Conservation (phyloP, 2,797 vertebrate species). For the Crenuchus spilurus region DNA sequence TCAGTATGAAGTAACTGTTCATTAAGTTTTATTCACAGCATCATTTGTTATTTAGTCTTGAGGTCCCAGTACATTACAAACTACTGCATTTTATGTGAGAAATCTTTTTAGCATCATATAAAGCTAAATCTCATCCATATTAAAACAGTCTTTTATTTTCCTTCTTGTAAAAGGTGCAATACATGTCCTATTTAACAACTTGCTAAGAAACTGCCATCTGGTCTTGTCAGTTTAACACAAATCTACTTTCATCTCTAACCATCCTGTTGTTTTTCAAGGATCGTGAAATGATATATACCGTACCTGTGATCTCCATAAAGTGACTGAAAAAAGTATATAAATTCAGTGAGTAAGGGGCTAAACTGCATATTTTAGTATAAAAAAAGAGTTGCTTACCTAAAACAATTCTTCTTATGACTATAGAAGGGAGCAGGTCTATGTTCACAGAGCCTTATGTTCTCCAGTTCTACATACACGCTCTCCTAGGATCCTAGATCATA, state of each 20-base stretch:
- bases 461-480: no score
- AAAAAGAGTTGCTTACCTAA: no score
- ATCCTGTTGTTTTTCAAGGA: neutral
- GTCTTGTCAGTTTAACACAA: neutral
- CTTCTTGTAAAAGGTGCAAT: neutral
- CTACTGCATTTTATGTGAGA: neutral
- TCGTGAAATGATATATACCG: neutral
- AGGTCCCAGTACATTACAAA: neutral
- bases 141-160: neutral
- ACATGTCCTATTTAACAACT: neutral
- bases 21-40: neutral
- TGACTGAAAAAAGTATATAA: neutral
- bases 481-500: no score
- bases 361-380: no score
- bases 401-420: no score
- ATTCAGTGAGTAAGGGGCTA: neutral
- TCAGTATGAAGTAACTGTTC: neutral
- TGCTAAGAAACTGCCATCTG: neutral
- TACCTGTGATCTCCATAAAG: neutral
- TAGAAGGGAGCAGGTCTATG: no score
- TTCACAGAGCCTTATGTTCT: no score
- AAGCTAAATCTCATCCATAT: neutral
- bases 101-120: neutral
- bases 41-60: neutral
- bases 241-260: neutral